Evolutionary conservation across 2,797 vertebrate genomes (phyloP), one percentile per base, ranked within the genome.

Genomic region (Premnoplex brunnescens): DNA sequence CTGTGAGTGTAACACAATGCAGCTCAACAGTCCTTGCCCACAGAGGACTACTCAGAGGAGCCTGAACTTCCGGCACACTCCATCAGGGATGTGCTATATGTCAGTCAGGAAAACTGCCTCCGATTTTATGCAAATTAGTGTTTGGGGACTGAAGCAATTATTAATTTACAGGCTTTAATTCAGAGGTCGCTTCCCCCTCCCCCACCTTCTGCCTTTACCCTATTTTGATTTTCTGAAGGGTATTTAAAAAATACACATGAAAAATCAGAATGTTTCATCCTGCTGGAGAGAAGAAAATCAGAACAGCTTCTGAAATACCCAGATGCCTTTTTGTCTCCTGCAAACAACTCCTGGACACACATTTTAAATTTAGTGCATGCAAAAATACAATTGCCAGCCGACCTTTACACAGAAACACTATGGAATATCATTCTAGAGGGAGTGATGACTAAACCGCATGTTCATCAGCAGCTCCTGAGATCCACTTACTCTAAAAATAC

Each of bases 401-500:
- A 89, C 51, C 41, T 85, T 85, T 48, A 68, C 12, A 83, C 17
- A 92, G 85, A 91, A 91, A 78, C 1, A 2, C 56, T 49, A 84
- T 30, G 59, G 84, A 94, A 76, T 94, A 92, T 52, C 59, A 22
- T 86, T 94, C 80, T 82, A 54, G 78, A 76, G 62, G 63, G 55
- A 81, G 72, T 86, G 92, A 97, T 96, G 88, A 91, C 84, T 93
- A 97, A 95, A 96, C 73, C 63, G 1, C 81, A 80, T 94, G 91
- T 75, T 97, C 93, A 94, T 21, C 62, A 95, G 85, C 76, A 79
- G 80, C 75, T 90, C 91, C 91, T 34, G 81, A 92, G 91, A 74
- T 91, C 74, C 69, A 66, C 81, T 96, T 91, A 80, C 63, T 89
- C 90, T 96, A 95, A 93, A 96, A 97, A 96, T 96, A 97, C 52